Evolutionary conservation across 2,888 invertebrate genomes (phyloP).

Genomic region (Tenthredo distinguenda): DNA sequence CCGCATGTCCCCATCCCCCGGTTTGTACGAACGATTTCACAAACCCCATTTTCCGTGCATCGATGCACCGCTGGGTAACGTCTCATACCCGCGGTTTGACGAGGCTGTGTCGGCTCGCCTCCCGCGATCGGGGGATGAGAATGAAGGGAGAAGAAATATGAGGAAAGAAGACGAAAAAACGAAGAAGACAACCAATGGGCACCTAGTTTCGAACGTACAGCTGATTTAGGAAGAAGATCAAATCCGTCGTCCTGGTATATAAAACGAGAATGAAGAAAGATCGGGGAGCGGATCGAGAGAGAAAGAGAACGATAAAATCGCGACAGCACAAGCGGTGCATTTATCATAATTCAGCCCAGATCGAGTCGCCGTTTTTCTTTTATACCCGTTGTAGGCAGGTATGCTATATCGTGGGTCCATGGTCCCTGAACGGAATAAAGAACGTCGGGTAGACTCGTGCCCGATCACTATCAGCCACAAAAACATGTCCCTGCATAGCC

Average conservation of each 20-base stretch:
- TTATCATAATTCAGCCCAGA: slow-evolving; percentile 72
- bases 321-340: slow-evolving; percentile 67
- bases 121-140: neutral
- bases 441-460: slow-evolving; percentile 65
- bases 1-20: neutral
- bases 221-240: neutral
- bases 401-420: slow-evolving; percentile 64
- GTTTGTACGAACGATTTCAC: slow-evolving; percentile 23
- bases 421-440: slow-evolving; percentile 72
- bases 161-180: slow-evolving; percentile 18
- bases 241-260: neutral
- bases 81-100: slow-evolving; percentile 3
- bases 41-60: slow-evolving; percentile 36
- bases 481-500: slow-evolving; percentile 63
- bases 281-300: neutral
- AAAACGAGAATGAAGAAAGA: neutral
- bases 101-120: neutral
- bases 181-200: slow-evolving; percentile 27
- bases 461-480: slow-evolving; percentile 71
- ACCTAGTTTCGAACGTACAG: slow-evolving; percentile 14
- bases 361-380: slow-evolving; percentile 65
- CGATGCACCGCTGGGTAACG: slow-evolving; percentile 40
- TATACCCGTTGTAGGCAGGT: slow-evolving; percentile 55
- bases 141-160: neutral
- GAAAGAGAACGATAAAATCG: slow-evolving; percentile 63